Evolutionary conservation across 2,113 vertebrate genomes (phyloP).

Genomic region (Physeter macrocephalus): DNA sequence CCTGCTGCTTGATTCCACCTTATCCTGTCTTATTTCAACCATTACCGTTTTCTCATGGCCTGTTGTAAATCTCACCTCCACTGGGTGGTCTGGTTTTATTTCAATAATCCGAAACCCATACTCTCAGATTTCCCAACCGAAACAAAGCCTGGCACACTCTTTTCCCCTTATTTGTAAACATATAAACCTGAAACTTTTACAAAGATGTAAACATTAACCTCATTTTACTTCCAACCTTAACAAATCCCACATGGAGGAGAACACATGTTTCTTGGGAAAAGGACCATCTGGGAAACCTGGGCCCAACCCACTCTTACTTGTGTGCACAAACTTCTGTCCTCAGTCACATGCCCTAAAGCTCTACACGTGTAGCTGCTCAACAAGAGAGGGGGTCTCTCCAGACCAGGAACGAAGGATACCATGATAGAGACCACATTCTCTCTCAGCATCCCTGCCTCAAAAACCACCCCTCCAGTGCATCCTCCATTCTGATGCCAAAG

Average conservation of each 20-base stretch:
- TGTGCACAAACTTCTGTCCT: neutral
- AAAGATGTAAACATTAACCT: neutral
- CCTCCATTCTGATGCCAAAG: neutral
- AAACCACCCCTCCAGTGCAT: neutral
- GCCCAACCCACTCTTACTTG: fast-evolving
- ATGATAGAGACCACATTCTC: fast-evolving
- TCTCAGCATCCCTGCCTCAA: neutral
- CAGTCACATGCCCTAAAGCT: fast-evolving
- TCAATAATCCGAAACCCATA: neutral
- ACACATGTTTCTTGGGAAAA: neutral
- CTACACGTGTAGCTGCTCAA: neutral
- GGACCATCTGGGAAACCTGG: neutral
- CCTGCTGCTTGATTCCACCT: neutral
- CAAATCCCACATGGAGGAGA: neutral
- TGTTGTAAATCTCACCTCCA: neutral
- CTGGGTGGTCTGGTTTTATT: neutral
- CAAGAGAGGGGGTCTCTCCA: too few relatives aligned
- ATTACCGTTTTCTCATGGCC: neutral
- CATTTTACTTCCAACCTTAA: neutral
- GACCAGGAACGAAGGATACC: neutral
- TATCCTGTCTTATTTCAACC: neutral
- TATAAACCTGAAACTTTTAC: neutral
- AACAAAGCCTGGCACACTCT: neutral
- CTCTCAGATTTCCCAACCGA: neutral
- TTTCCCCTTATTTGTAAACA: neutral